These are phyloP conservation scores for Pachypeltis micranthus DNA, from an alignment of 1,140 invertebrate species.

Conservation along the genomic window DNA sequence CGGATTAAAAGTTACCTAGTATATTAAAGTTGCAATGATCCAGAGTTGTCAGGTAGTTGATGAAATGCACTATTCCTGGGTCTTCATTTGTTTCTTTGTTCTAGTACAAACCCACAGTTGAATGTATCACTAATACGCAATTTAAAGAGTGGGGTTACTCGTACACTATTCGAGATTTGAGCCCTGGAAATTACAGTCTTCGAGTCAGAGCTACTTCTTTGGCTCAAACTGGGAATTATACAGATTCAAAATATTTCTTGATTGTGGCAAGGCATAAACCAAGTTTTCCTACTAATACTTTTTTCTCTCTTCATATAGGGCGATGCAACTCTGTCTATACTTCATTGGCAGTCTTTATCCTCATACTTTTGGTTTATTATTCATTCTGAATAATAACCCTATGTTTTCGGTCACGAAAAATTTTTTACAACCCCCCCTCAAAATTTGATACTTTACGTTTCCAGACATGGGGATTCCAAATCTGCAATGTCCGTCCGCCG, in stretches of 20 bases:
- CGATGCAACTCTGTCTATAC: background rate
- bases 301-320: too few species aligned
- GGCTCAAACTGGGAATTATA: slow-evolving; percentile 58
- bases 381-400: slow-evolving; percentile 14
- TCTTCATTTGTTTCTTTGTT: slow-evolving; percentile 22
- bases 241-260: slow-evolving; percentile 46
- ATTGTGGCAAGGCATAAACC: too few species aligned
- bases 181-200: slow-evolving; percentile 76
- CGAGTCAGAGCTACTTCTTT: slow-evolving; percentile 64
- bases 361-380: slow-evolving; percentile 3
- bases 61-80: too few species aligned
- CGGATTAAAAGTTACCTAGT: too few species aligned
- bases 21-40: too few species aligned
- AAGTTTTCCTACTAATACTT: too few species aligned
- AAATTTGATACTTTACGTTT: too few species aligned
- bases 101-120: slow-evolving; percentile 31
- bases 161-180: slow-evolving; percentile 39
- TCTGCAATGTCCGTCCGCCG: too few species aligned
- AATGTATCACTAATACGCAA: slow-evolving; percentile 38
- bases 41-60: too few species aligned
- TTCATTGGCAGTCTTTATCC: slow-evolving; percentile 16
- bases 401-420: too few species aligned
- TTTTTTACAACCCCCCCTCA: too few species aligned
- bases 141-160: slow-evolving; percentile 34
- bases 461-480: too few species aligned